Evolutionary conservation across 2,797 vertebrate species (phyloP).

Genomic region (Tokudaia tokunoshimensis): DNA sequence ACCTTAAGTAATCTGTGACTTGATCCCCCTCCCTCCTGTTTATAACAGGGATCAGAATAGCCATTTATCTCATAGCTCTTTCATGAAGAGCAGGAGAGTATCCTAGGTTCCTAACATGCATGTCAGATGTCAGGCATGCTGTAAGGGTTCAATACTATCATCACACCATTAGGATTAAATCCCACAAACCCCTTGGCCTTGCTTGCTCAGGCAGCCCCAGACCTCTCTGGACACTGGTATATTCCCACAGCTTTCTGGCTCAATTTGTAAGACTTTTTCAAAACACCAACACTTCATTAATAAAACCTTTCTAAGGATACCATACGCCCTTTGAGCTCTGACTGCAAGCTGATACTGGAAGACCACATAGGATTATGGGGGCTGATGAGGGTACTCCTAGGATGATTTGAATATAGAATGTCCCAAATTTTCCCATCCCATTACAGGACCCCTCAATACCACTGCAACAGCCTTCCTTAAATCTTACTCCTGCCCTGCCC

Average conservation of each 20-base stretch:
- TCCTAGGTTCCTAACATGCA: not conserved
- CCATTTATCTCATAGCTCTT: not conserved
- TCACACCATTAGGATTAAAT: not conserved
- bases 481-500: not conserved
- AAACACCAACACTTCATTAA: not conserved
- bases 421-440: not conserved
- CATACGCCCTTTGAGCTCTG: not conserved
- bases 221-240: not conserved
- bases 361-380: not conserved
- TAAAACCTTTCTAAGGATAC: not conserved
- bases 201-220: not conserved
- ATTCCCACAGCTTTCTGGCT: not conserved
- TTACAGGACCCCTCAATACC: not conserved
- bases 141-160: not conserved
- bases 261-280: not conserved
- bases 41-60: not conserved
- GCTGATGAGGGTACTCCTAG: not conserved
- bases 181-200: not conserved
- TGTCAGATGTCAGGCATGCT: not conserved
- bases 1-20: not conserved
- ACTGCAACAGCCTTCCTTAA: not conserved
- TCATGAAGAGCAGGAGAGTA: not conserved
- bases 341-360: not conserved
- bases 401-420: not conserved
- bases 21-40: not conserved